Conservation (phyloP, 2,888 invertebrate genomes). For the Gonocerus acuteangulatus region DNA sequence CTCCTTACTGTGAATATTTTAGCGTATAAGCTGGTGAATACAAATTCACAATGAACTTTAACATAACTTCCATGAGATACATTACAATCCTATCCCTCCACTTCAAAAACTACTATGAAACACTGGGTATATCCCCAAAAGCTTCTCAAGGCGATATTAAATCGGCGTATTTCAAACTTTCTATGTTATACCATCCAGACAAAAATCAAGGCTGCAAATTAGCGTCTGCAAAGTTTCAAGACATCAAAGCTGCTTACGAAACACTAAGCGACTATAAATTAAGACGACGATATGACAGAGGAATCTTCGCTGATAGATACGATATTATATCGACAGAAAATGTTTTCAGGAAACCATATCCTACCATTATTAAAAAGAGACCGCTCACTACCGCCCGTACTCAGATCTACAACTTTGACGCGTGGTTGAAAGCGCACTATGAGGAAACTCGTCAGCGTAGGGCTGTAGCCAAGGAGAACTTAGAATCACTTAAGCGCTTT, state of each 20-base stretch:
- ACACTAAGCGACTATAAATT: conserved; percentile 66
- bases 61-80: too few relatives aligned
- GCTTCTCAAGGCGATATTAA: conserved; percentile 80
- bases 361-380: conserved; percentile 42
- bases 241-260: conserved; percentile 78
- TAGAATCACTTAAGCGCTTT: too few relatives aligned
- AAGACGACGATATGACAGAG: conserved; percentile 75
- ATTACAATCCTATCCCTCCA: background rate
- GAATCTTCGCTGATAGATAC: conserved; percentile 43
- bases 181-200: conserved; percentile 84
- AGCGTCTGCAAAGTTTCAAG: conserved; percentile 57
- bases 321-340: too few relatives aligned
- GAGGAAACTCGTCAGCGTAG: conserved; percentile 41
- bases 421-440: conserved; percentile 60
- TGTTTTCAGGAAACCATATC: background rate
- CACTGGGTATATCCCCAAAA: conserved; percentile 59
- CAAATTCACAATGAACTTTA: too few relatives aligned
- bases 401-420: conserved; percentile 64
- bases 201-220: conserved; percentile 57
- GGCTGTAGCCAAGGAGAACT: conserved; percentile 10
- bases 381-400: conserved; percentile 52
- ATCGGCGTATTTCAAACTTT: conserved; percentile 77
- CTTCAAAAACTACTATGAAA: conserved; percentile 53
- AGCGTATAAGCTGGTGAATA: too few relatives aligned
- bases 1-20: too few relatives aligned